Base-by-base conservation (phyloP, 2,113 vertebrate genomes). In the Oceanites oceanicus region DNA sequence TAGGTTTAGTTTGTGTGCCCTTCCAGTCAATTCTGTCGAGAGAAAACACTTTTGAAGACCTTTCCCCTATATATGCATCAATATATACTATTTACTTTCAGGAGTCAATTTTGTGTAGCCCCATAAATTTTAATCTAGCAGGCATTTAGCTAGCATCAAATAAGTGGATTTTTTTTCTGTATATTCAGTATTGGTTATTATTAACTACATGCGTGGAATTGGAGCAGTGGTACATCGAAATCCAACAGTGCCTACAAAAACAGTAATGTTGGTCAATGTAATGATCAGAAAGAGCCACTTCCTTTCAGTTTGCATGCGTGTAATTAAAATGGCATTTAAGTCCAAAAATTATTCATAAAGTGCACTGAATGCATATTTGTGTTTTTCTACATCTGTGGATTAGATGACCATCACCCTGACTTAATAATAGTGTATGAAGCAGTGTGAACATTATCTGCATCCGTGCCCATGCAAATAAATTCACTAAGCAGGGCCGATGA, bases 311-410 rank as follows among this genome's bases (percentile, higher is more conserved):
- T 70, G 21, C 53, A 62, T 8, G 11, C 1, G 4, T 6, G 6
- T 34, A 86, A 73, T 77, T n/a, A 62, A 92, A 90, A 62, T 30
- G 15, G n/a, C 20, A 63, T 53, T 94, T 77, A 81, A 62, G 87
- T n/a, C 13, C 7, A 36, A 66, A 53, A 66, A 55, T 7, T 66
- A 67, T 58, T 83, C 15, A 6, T 40, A 9, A 75, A 80, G 45
- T 32, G 23, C 67, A 17, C 36, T 63, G 30, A 70, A 34, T 50
- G 15, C 20, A 3, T 59, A 62, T 70, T 59, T 90, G 5, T 72
- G 11, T 47, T n/a, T 86, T 61, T 81, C 66, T 86, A 4, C 29
- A 49, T 56, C 34, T 72, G 68, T 34, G 44, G 29, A 50, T 78
- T 42, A 91, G 67, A 67, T 29, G 29, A 67, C 68, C 25, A 20